These are phyloP conservation scores for Rhea americana DNA, from an alignment of 2,113 vertebrate genomes.

Conservation along the genomic window DNA sequence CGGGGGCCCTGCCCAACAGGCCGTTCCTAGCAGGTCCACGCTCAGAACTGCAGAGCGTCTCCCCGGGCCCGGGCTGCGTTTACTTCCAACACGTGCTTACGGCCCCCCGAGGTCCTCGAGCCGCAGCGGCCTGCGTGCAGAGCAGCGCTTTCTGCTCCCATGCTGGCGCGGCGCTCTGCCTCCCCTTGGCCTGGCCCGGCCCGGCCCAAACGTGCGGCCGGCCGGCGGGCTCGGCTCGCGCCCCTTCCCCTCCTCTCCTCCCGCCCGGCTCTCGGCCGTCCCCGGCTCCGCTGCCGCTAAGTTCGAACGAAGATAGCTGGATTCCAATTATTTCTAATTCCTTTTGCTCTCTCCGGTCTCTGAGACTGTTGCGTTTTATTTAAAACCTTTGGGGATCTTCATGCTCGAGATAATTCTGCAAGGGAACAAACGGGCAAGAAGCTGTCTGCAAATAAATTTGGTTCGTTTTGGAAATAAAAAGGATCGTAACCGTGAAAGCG, in stretches of 20 bases:
- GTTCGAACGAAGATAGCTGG: background rate
- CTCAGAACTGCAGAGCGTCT: background rate
- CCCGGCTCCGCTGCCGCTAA: background rate
- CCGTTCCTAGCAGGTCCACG: background rate
- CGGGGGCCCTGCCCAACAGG: background rate
- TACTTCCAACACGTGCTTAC: background rate
- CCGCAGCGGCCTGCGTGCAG: background rate
- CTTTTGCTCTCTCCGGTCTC: background rate
- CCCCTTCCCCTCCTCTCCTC: background rate
- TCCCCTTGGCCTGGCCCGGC: background rate
- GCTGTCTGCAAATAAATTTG: background rate
- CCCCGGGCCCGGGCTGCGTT: background rate
- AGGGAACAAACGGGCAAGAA: background rate
- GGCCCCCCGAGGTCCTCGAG: background rate
- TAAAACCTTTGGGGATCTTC: background rate
- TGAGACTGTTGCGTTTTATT: background rate
- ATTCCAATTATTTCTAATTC: background rate
- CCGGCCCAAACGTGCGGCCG: background rate
- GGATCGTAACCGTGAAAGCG: background rate
- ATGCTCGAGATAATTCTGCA: background rate
- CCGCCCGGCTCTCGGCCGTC: background rate
- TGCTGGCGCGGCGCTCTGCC: background rate
- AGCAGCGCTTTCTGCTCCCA: accelerated
- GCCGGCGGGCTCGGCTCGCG: background rate
- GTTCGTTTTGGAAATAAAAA: background rate